phyloP scores from a whole-genome alignment of 2,113 vertebrate species.

The Felis catus region DNA sequence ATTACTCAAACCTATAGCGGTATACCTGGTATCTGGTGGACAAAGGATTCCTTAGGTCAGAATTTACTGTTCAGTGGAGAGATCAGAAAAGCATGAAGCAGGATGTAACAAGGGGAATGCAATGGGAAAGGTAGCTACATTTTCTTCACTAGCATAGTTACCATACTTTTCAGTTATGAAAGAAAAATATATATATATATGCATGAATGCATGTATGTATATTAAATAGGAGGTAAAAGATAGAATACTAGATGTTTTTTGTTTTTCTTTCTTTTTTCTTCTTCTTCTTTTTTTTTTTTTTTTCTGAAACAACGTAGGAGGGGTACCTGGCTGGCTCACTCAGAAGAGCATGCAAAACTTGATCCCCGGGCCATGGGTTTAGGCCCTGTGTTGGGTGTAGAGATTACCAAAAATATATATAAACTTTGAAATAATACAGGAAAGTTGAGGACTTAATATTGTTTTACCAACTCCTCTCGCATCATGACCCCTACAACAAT shows the following conservation, averaged over 20 bases:
- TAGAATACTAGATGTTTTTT: rapidly evolving
- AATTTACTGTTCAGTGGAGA: background rate
- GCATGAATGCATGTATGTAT: background rate
- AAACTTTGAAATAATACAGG: background rate
- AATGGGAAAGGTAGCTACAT: background rate
- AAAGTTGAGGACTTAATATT: constrained; percentile 23
- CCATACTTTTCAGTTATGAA: background rate
- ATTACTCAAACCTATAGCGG: background rate
- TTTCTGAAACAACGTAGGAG: constrained; percentile 28
- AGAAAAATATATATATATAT: background rate
- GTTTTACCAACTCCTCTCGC: background rate
- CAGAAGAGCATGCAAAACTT: background rate
- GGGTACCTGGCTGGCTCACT: background rate
- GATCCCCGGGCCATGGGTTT: background rate
- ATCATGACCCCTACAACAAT: background rate
- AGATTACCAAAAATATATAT: background rate
- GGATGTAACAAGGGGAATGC: background rate
- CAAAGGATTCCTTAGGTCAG: background rate
- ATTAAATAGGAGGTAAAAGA: background rate
- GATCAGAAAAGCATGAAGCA: background rate
- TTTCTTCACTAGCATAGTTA: background rate
- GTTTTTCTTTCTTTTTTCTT: background rate
- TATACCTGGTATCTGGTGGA: background rate
- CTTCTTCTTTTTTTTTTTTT: background rate
- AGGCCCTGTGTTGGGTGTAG: background rate